Base-by-base conservation (phyloP, 2,888 invertebrate genomes). In the Notodonta ziczac region DNA sequence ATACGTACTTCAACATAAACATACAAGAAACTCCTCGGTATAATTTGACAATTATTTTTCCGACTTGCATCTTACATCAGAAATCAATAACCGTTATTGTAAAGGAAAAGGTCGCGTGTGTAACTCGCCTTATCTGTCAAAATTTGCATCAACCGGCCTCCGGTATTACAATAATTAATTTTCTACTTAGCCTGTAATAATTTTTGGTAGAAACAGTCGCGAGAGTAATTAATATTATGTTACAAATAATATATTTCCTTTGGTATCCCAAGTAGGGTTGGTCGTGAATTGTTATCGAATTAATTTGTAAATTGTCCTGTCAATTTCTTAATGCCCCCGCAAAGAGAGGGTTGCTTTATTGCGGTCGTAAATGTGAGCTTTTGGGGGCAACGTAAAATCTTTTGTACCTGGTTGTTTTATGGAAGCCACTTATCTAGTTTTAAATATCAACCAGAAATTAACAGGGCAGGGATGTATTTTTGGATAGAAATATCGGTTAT, bases 151-250 rank as follows among this genome's bases (percentile, higher is more conserved):
- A 74, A 64, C 55, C 61, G 55, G 59, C 61, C 66, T 60, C 60
- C 62, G 65, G 68, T 70, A 65, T 68, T 64, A 73, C 62, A 68
- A 69, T 72, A 76, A 78, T 81, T 81, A 80, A 78, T 81, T 78
- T 70, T 65, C 71, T 72, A 72, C 74, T 74, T 73, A 75, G 59
- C 67, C 61, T 64, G 71, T 73, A 69, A 76, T 74, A 73, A 78
- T 78, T 78, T 76, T 69, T 76, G 70, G 74, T 76, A 73, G 69
- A 64, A 72, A 70, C 74, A 79, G 67, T 78, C 74, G 73, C 72
- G 72, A 60, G 66, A 60, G 72, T 78, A 81, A 83, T 82, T 83
- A 82, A 81, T 79, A 76, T 79, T 76, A 78, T 73, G 72, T 76
- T 66, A 70, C 74, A 73, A 74, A 77, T 79, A 78, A 78, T 78